phyloP scores from a whole-genome alignment of 2,888 invertebrate species.

The Acronicta aceris region DNA sequence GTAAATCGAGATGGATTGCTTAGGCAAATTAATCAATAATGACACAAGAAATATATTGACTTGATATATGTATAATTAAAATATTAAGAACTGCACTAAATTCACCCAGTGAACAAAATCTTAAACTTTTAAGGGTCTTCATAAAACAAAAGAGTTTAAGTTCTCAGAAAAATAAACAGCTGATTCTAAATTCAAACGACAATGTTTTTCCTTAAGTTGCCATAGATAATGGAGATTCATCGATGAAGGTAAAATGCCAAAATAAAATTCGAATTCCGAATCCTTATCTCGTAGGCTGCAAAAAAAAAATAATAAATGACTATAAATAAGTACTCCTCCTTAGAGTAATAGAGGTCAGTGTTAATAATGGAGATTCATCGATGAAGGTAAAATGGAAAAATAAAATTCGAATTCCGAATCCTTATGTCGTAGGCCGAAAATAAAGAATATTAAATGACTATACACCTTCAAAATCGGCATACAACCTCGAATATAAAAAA shows the following conservation, averaged over 20 bases:
- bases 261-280: slow-evolving; percentile 17
- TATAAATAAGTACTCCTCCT: no score
- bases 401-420: slow-evolving; percentile 16
- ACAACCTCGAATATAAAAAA: slow-evolving; percentile 24
- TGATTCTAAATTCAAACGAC: slow-evolving; percentile 8
- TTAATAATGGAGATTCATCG: slow-evolving; percentile 32
- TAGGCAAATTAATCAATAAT: neutral
- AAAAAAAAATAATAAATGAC: slow-evolving; percentile 29
- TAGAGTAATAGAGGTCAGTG: no score
- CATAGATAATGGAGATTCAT: slow-evolving; percentile 31
- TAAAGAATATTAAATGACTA: slow-evolving; percentile 28
- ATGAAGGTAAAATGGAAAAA: slow-evolving; percentile 11
- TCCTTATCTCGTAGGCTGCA: slow-evolving; percentile 2
- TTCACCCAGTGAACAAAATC: neutral
- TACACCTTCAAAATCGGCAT: slow-evolving; percentile 34
- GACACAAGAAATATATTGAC: neutral
- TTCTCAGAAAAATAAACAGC: neutral
- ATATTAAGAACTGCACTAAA: neutral
- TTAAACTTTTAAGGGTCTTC: neutral
- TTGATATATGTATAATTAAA: neutral
- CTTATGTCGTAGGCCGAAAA: slow-evolving; percentile 3
- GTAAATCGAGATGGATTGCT: neutral
- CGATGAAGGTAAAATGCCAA: slow-evolving; percentile 15
- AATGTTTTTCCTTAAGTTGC: slow-evolving; percentile 1
- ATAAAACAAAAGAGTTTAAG: neutral